Evolutionary conservation across 1,140 invertebrate species (phyloP).

Genomic region (Ceratoteleas bidentatus): DNA sequence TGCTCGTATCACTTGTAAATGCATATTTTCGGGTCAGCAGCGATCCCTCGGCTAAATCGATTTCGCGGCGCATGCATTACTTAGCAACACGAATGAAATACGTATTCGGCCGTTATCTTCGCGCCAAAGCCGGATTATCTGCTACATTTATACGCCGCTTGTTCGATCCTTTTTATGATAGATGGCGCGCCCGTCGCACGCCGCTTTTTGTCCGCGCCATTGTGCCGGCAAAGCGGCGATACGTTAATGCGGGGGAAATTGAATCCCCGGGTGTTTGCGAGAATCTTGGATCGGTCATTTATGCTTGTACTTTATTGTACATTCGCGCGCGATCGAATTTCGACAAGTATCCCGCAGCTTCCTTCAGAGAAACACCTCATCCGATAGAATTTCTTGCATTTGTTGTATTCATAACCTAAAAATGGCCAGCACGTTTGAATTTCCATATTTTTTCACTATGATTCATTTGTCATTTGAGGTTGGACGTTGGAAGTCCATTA

Average conservation of each 20-base stretch:
- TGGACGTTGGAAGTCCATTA: no score
- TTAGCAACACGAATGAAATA: slow-evolving; percentile 47
- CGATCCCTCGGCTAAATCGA: slow-evolving; percentile 46
- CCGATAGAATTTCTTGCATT: no score
- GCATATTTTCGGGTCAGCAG: slow-evolving; percentile 49
- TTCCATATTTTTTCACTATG: no score
- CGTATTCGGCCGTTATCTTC: slow-evolving; percentile 49
- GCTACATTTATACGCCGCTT: slow-evolving; percentile 38
- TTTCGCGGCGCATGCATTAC: slow-evolving; percentile 51
- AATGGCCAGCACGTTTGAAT: no score
- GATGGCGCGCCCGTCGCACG: slow-evolving; percentile 32
- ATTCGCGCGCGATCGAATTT: background rate
- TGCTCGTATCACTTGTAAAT: slow-evolving; percentile 28
- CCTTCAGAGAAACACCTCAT: no score
- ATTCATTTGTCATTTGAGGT: no score
- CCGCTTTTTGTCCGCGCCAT: slow-evolving; percentile 37
- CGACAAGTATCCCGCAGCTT: no score
- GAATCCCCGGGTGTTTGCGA: slow-evolving; percentile 18
- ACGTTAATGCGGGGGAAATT: slow-evolving; percentile 31
- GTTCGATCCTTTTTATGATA: slow-evolving; percentile 51
- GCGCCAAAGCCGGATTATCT: slow-evolving; percentile 42
- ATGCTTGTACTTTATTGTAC: background rate
- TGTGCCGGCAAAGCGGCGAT: slow-evolving; percentile 29
- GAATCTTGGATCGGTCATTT: slow-evolving; percentile 2
- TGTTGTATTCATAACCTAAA: no score